A percentile compares a stretch with the other conserved stretches of the same genome.
Conservation (phyloP, 1,140 invertebrate genomes). For the Frieseomelitta varia region DNA sequence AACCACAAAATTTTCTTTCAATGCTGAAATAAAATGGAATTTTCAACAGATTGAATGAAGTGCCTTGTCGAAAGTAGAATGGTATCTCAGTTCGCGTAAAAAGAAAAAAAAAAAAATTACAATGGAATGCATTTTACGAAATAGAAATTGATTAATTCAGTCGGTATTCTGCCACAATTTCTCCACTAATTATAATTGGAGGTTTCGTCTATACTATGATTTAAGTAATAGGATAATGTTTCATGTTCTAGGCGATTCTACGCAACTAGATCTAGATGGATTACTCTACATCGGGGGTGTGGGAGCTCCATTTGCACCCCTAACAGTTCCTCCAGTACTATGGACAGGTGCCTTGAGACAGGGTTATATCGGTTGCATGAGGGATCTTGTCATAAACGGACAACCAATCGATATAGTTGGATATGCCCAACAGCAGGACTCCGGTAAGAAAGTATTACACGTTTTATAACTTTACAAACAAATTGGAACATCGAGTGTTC, state of each 20-base stretch:
- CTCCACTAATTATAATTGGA: not conserved
- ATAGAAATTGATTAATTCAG: too few species aligned
- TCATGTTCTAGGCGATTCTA: slow-evolving; percentile 87
- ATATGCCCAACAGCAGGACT: slow-evolving; percentile 94
- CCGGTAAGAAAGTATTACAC: slow-evolving; percentile 83
- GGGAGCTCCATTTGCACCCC: slow-evolving; percentile 88
- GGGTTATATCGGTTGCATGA: slow-evolving; percentile 97
- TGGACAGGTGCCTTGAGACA: slow-evolving; percentile 95
- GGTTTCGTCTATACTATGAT: too few species aligned
- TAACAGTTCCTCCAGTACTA: slow-evolving; percentile 91
- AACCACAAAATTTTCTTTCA: not conserved
- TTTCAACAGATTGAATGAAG: not conserved
- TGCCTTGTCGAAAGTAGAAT: not conserved
- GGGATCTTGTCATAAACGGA: slow-evolving; percentile 96
- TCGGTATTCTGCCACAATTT: too few species aligned
- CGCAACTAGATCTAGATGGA: slow-evolving; percentile 93
- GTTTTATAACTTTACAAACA: not conserved
- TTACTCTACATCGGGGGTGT: slow-evolving; percentile 95
- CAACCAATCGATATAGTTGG: slow-evolving; percentile 94
- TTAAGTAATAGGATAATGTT: not conserved
- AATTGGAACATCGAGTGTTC: not conserved
- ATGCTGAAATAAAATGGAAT: not conserved
- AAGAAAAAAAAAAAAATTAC: too few species aligned
- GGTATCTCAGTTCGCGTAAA: not conserved
- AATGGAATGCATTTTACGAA: too few species aligned